Evolutionary conservation across 2,888 invertebrate genomes (phyloP), one percentile per base, ranked within the genome.

Genomic region (Diplazon laetatorius): DNA sequence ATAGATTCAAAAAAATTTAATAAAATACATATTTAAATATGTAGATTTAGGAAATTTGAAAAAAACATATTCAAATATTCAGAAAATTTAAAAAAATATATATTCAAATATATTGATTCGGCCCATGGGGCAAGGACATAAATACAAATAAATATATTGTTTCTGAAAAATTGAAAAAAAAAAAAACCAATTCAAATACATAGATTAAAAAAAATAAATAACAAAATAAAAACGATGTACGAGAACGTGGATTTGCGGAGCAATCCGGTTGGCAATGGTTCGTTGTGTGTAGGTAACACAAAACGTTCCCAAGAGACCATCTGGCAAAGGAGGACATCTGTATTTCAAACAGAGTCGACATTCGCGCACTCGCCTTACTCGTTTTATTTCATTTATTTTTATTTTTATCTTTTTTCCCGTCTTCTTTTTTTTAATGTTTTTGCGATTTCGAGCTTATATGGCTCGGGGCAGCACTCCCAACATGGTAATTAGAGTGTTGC

Each of bases 401-500:
- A 30, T 30, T 30, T 5, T 30, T 30, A 5, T 30, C 6, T 30
- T 30, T 30, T 30, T 30, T 30, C 30, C 2, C 6, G 2, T 30
- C 6, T 30, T 30, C 30, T 30, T 30, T 30, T 30, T 30, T 6
- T 30, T 30, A 5, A 6, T 60, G 18, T 66, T 59, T 63, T 14
- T n/a, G 44, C 63, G 46, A 57, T 68, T 46, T 63, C 46, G 65
- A 20, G 55, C 75, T 75, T 75, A 72, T 78, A 78, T 68, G 78
- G 78, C 39, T 22, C 35, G 62, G 25, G 30, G 42, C 25, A 20
- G 55, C 42, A 50, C 42, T 75, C 71, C 75, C 48, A 71, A 75
- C 71, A 78, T 78, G 78, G 75, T 75, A 71, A 78, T 78, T 75
- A 75, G 71, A 78, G 66, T 71, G 75, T 63, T 75, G 71, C 78